Percentiles rank a stretch among this genome's conserved stretches.
Evolutionary conservation across 23 tunicate genomes (phyloP).

Genomic region (Trididemnum nubilum): DNA sequence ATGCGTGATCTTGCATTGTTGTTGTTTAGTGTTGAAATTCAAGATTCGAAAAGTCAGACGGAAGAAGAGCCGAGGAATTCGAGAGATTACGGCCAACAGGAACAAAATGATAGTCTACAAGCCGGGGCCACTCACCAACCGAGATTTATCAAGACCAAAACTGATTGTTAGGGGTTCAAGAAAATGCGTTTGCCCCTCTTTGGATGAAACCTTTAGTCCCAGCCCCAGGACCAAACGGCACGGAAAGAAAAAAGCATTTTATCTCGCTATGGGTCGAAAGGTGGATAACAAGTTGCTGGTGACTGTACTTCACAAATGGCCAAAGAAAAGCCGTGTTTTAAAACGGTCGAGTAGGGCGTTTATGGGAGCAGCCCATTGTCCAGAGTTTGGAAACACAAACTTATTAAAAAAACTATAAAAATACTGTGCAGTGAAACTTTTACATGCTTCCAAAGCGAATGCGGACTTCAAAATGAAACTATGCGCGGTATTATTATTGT

Average conservation of each 20-base stretch:
- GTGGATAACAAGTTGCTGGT: constrained; percentile 56
- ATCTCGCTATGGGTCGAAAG: constrained; percentile 84
- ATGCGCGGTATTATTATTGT: too few species aligned
- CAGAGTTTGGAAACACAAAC: background rate
- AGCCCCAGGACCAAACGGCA: constrained; percentile 25
- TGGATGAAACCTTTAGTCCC: background rate
- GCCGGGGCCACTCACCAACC: constrained; percentile 42
- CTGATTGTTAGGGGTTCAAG: constrained; percentile 36
- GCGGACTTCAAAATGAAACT: too few species aligned
- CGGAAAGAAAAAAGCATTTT: constrained; percentile 47
- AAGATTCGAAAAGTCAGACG: background rate
- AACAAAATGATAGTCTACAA: constrained; percentile 50
- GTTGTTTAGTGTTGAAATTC: constrained; percentile 34
- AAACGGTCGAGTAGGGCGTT: constrained; percentile 7
- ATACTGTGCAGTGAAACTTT: background rate
- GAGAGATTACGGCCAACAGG: constrained; percentile 39
- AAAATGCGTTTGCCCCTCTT: constrained; percentile 43
- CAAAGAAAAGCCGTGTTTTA: constrained; percentile 42
- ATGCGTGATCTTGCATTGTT: too few species aligned
- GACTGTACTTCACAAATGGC: constrained; percentile 72
- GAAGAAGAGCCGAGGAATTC: constrained; percentile 36
- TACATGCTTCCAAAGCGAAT: too few species aligned
- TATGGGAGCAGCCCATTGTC: constrained; percentile 3
- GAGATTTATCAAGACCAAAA: constrained; percentile 42
- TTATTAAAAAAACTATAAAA: background rate